Evolutionary conservation across 2,888 invertebrate genomes (phyloP).

Genomic region (Nasonovia ribisnigri): DNA sequence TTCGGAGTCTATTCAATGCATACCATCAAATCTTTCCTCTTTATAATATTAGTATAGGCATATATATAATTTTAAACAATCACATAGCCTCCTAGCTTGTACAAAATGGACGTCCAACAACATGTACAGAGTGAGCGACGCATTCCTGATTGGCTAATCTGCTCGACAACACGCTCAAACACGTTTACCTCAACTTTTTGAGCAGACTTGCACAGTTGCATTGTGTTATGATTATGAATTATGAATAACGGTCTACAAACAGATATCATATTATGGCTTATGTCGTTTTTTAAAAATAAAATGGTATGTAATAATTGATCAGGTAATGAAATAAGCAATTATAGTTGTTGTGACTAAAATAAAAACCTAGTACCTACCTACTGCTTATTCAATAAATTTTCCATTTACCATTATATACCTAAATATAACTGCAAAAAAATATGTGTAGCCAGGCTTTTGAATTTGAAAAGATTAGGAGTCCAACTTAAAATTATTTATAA

Average conservation of each 20-base stretch:
- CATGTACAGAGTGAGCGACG: not conserved
- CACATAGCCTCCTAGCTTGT: no score
- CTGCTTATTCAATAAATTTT: not conserved
- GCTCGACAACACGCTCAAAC: not conserved
- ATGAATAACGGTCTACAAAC: not conserved
- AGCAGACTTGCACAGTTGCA: not conserved
- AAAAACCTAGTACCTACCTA: not conserved
- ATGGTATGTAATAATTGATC: no score
- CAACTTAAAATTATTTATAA: not conserved
- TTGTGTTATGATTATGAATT: not conserved
- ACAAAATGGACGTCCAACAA: no score
- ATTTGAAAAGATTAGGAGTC: not conserved
- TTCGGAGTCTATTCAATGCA: no score
- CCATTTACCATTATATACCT: no score
- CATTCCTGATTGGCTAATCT: not conserved
- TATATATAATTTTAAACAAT: no score
- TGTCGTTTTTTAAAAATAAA: not conserved
- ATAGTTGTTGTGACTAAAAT: no score
- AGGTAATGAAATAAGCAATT: no score
- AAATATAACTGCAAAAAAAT: not conserved
- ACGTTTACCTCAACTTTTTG: not conserved
- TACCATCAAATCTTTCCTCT: no score
- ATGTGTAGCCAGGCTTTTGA: not conserved
- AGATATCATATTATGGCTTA: not conserved
- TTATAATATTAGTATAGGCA: no score